A percentile compares a stretch with the other conserved stretches of the same genome.
Conservation (phyloP, 2,888 invertebrate species). For the Rambutsinella grinnellia region DNA sequence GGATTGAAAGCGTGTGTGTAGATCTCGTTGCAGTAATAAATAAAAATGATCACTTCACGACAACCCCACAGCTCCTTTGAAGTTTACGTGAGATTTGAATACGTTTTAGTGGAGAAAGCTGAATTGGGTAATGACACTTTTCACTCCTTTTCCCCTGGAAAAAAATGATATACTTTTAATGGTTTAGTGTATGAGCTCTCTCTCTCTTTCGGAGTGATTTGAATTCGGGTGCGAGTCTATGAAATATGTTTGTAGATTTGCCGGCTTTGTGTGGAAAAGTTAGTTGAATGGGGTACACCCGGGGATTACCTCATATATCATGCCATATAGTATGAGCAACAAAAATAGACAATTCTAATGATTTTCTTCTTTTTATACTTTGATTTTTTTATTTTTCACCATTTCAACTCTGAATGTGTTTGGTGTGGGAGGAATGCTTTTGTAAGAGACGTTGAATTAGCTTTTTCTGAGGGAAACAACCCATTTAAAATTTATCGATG, state of each 20-base stretch:
- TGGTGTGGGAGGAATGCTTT: too few relatives aligned
- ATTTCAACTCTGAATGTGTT: too few relatives aligned
- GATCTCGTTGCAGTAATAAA: conserved; percentile 11
- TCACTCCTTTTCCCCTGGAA: background rate
- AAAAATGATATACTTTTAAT: conserved; percentile 9
- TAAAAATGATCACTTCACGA: conserved; percentile 16
- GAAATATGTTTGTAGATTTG: background rate
- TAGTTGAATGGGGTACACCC: background rate
- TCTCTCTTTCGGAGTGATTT: conserved; percentile 13
- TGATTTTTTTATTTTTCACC: too few relatives aligned
- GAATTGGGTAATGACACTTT: conserved; percentile 25
- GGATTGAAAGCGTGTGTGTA: conserved; percentile 12
- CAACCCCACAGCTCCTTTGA: conserved; percentile 9
- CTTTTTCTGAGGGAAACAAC: too few relatives aligned
- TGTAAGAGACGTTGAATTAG: too few relatives aligned
- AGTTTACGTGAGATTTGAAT: too few relatives aligned
- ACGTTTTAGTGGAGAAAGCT: background rate
- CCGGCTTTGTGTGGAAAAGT: conserved; percentile 13
- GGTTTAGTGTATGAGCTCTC: background rate
- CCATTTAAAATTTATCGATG: too few relatives aligned
- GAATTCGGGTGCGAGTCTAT: background rate
- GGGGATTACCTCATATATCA: conserved; percentile 21
- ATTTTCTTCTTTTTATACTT: too few relatives aligned
- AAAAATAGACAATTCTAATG: too few relatives aligned
- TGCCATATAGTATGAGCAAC: background rate